Percentiles rank a stretch among this genome's conserved stretches.
phyloP scores from a whole-genome alignment of 2,888 invertebrate genomes.

The Flexamia atlantica region DNA sequence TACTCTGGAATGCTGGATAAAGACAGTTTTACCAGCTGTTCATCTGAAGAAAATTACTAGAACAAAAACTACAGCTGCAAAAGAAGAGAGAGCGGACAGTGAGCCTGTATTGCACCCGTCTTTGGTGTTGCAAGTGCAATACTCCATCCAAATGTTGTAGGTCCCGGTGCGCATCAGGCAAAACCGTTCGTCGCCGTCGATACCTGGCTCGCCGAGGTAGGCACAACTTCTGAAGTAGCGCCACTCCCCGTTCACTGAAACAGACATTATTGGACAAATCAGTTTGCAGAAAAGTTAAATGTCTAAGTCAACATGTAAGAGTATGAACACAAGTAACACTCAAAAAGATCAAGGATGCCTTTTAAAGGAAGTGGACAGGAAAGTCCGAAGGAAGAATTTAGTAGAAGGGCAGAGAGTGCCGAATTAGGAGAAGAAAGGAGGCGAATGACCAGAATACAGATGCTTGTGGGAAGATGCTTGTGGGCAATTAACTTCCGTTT shows the following conservation, averaged over 20 bases:
- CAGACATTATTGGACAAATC: neutral
- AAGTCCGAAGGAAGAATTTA: too few species aligned
- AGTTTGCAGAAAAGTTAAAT: too few species aligned
- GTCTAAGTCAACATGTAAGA: too few species aligned
- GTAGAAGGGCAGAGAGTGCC: too few species aligned
- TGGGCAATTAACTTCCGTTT: too few species aligned
- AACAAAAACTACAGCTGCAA: slow-evolving; percentile 1
- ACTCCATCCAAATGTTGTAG: slow-evolving; percentile 96
- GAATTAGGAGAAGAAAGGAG: too few species aligned
- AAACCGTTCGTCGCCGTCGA: slow-evolving; percentile 92
- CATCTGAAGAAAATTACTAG: slow-evolving; percentile 41
- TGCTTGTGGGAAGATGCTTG: too few species aligned
- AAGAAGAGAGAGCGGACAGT: slow-evolving; percentile 44
- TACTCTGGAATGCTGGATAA: neutral
- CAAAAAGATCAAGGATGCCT: too few species aligned
- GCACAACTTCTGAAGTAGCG: slow-evolving; percentile 81
- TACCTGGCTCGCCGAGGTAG: slow-evolving; percentile 93
- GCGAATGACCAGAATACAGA: too few species aligned
- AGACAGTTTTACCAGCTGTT: neutral
- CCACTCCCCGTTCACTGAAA: slow-evolving; percentile 71
- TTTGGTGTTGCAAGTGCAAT: slow-evolving; percentile 94
- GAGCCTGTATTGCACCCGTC: slow-evolving; percentile 90
- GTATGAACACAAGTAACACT: too few species aligned
- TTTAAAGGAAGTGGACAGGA: too few species aligned
- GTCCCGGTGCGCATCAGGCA: slow-evolving; percentile 94